Conservation (phyloP, 2,888 invertebrate species). For the Drosophila austrosaltans region DNA sequence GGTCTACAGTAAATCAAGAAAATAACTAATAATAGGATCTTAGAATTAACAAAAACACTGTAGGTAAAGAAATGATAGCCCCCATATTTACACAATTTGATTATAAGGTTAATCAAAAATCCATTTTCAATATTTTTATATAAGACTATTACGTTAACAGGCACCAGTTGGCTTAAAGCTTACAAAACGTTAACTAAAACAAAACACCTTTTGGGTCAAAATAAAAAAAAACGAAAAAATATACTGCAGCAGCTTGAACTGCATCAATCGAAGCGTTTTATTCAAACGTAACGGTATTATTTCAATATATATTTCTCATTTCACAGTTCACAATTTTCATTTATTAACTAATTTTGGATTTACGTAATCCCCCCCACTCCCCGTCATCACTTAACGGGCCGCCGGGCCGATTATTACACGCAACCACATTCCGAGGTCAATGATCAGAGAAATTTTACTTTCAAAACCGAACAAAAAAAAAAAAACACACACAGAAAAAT, state of each 20-base stretch:
- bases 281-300: slow-evolving; percentile 61
- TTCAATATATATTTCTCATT: slow-evolving; percentile 67
- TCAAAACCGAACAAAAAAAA: slow-evolving; percentile 47
- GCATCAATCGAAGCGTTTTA: slow-evolving; percentile 50
- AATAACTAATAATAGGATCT: slow-evolving; percentile 2
- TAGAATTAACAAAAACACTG: background rate
- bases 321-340: slow-evolving; percentile 78
- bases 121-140: background rate
- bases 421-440: slow-evolving; percentile 75
- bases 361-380: slow-evolving; percentile 61
- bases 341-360: slow-evolving; percentile 78
- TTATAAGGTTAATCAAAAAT: background rate
- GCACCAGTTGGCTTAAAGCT: background rate
- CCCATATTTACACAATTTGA: background rate
- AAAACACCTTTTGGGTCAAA: slow-evolving; percentile 23
- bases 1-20: slow-evolving; percentile 24
- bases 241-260: slow-evolving; percentile 56
- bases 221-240: slow-evolving; percentile 10
- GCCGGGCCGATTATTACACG: slow-evolving; percentile 70
- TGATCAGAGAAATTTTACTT: slow-evolving; percentile 80
- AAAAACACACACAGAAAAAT: slow-evolving; percentile 39
- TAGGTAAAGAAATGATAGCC: background rate
- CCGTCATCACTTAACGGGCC: slow-evolving; percentile 52
- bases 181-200: background rate
- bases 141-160: slow-evolving; percentile 1